Conservation (phyloP, 2,797 vertebrate genomes). For the Passerculus sandwichensis region DNA sequence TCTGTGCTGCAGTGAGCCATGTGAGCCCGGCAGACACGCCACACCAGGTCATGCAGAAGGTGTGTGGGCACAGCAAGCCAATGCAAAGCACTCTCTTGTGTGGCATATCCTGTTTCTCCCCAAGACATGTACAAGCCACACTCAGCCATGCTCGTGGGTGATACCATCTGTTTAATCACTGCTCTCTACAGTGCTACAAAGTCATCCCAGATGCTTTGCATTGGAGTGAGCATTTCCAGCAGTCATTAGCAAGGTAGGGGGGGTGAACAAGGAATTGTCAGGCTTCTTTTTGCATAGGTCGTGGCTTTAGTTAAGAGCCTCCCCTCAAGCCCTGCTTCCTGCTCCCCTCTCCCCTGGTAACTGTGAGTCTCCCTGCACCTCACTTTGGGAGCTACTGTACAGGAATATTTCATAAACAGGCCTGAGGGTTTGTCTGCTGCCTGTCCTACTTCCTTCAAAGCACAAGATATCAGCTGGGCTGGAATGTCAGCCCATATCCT, state of each 20-base stretch:
- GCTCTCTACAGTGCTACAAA: background rate
- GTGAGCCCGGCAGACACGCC: background rate
- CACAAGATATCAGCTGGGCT: background rate
- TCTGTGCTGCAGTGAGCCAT: background rate
- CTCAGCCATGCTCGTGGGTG: background rate
- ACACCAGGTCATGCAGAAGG: background rate
- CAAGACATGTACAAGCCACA: background rate
- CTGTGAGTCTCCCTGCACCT: background rate
- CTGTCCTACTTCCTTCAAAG: slow-evolving; percentile 40
- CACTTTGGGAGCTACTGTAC: background rate
- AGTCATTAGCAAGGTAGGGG: background rate
- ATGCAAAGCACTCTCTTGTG: background rate
- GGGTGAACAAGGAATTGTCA: background rate
- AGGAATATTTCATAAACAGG: slow-evolving; percentile 4
- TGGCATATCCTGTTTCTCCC: slow-evolving; percentile 30
- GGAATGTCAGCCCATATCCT: background rate
- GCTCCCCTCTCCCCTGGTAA: background rate
- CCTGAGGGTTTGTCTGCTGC: slow-evolving; percentile 56
- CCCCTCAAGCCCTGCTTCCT: background rate
- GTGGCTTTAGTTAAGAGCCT: background rate
- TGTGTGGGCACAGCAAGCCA: background rate
- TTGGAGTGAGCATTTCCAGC: background rate
- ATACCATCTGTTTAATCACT: slow-evolving; percentile 30
- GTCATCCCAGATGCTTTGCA: slow-evolving; percentile 20
- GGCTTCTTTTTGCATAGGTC: background rate